Evolutionary conservation across 53 echinoderm and acorn worm genomes (phyloP), one percentile per base, ranked within the genome.

Genomic region (Paracentrotus lividus): DNA sequence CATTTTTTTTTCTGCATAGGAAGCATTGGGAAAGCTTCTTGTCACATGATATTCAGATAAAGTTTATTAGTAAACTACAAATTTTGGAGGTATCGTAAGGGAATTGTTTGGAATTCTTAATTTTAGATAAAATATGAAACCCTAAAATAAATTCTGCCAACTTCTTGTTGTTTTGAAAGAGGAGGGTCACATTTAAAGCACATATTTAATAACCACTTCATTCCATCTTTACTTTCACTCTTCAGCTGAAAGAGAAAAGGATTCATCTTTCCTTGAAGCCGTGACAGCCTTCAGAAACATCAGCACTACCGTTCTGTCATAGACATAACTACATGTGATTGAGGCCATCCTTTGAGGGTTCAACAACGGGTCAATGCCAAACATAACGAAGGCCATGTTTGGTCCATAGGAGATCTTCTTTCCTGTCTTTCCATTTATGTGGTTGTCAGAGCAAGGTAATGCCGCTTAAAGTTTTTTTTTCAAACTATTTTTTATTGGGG

Each of bases 351-450:
- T 97, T 94, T 96, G 97, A 58, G 95, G 95, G 40, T 96, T 99
- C 61, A 94, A 97, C 45, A 85, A 88, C 21, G 66, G 0, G 95
- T 99, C 64, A 92, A 97, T 78, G 20, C 65, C 0, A 66, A 68
- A 3, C 76, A 93, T 40, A 33, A 27, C 15, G 93, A 94, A 20
- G 96, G 94, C 14, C 96, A 96, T 54, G 91, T 98, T 18, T 96
- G 96, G 96, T 95, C 96, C 49, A 99, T 99, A 97, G 99, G 97
- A 93, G 99, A 99, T 32, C 95, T 99, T n/a, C 5, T 99, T 99
- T 65, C 99, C 99, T 5, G 94, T 99, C 47, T 99, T 97, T 90
- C 99, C 97, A 78, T n/a, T n/a, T 99, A 99, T 78, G 96, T 97
- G 27, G 97, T 99, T 49, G 96, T 96, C 52, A 92, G 99, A 92